phyloP scores from a whole-genome alignment of 2,888 invertebrate species.

The Dasypogon diadema region DNA sequence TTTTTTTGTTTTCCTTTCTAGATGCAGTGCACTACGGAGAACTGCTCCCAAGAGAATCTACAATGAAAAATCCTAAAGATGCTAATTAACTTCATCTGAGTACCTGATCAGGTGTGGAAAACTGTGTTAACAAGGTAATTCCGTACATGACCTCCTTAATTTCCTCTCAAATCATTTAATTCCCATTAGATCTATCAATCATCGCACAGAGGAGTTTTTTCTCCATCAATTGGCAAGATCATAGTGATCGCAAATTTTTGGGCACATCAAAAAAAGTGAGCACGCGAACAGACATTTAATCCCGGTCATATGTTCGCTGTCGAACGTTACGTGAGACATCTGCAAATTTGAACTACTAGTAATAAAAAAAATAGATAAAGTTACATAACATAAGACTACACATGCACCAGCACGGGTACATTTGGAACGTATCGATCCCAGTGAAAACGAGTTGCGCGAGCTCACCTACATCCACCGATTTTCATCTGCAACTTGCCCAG shows the following conservation, averaged over 20 bases:
- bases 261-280: neutral
- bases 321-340: slow-evolving; percentile 27
- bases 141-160: neutral
- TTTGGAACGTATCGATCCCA: neutral
- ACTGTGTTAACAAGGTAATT: neutral
- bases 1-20: neutral
- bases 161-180: neutral
- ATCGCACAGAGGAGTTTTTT: neutral
- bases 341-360: neutral
- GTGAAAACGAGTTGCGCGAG: slow-evolving; percentile 30
- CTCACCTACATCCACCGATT: neutral
- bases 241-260: too few species aligned
- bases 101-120: neutral
- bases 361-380: slow-evolving; percentile 20
- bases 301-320: neutral
- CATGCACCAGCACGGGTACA: neutral
- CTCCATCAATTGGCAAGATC: too few species aligned
- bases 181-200: neutral
- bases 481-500: neutral
- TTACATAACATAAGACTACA: slow-evolving; percentile 23
- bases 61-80: neutral
- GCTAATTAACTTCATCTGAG: neutral
- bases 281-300: neutral
- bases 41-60: neutral
- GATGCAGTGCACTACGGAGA: too few species aligned